Evolutionary conservation across 2,888 invertebrate species (phyloP).

Genomic region (Aphodius sticticus): DNA sequence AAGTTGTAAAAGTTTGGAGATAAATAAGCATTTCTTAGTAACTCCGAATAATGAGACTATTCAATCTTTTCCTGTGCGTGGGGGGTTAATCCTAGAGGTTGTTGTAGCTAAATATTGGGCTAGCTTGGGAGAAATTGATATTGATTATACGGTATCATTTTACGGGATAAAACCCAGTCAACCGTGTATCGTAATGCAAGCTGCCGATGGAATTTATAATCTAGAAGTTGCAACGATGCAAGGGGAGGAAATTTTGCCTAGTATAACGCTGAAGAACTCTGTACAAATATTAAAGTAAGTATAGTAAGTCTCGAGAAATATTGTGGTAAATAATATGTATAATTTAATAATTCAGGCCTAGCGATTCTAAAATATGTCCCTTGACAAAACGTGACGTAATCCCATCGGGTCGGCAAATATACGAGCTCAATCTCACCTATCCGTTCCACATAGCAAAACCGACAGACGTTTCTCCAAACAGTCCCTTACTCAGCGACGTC

Average conservation of each 20-base stretch:
- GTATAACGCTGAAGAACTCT: conserved; percentile 76
- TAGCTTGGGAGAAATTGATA: conserved; percentile 78
- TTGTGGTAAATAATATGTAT: background rate
- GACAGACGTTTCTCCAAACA: conserved; percentile 82
- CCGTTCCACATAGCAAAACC: conserved; percentile 83
- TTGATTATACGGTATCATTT: conserved; percentile 83
- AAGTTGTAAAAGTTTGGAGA: conserved; percentile 81
- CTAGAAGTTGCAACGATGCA: conserved; percentile 76
- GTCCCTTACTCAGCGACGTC: conserved; percentile 82
- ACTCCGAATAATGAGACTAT: conserved; percentile 74
- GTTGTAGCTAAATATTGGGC: conserved; percentile 97
- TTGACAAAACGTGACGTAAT: conserved; percentile 84
- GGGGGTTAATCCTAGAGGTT: conserved; percentile 83
- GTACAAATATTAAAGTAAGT: conserved; percentile 73
- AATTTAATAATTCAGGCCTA: conserved; percentile 69
- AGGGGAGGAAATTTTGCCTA: conserved; percentile 82
- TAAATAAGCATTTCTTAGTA: conserved; percentile 77
- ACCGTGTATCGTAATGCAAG: conserved; percentile 72
- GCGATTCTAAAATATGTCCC: conserved; percentile 81
- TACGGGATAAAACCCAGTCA: conserved; percentile 80
- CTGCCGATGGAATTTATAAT: conserved; percentile 77
- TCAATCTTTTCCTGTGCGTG: conserved; percentile 79
- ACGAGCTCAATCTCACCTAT: conserved; percentile 88
- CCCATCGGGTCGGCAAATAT: conserved; percentile 88
- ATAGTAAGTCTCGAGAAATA: conserved; percentile 22